Evolutionary conservation across 2,113 vertebrate genomes (phyloP).

Genomic region (Rhombomys opimus): DNA sequence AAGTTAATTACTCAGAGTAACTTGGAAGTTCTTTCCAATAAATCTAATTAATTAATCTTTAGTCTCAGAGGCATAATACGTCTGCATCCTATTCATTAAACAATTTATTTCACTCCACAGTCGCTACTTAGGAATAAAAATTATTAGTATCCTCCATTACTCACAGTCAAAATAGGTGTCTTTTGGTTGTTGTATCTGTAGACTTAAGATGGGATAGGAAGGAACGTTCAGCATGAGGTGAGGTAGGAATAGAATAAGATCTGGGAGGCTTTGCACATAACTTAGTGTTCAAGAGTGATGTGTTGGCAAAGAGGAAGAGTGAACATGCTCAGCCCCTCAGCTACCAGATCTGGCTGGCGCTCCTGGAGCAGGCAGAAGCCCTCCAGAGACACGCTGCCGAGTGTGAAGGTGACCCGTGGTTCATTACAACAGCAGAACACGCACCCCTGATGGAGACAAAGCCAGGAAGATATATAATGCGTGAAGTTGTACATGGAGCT

Average conservation of each 20-base stretch:
- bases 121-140: slow-evolving; percentile 26
- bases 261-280: background rate
- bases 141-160: background rate
- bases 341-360: background rate
- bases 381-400: too few species aligned
- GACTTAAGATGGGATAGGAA: background rate
- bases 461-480: background rate
- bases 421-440: background rate
- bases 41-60: slow-evolving; percentile 48
- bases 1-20: slow-evolving; percentile 37
- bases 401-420: background rate
- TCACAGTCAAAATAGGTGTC: background rate
- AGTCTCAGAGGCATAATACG: background rate
- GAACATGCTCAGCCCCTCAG: background rate
- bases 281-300: background rate
- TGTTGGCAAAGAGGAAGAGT: background rate
- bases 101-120: background rate
- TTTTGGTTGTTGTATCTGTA: background rate
- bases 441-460: background rate
- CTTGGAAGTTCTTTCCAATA: slow-evolving; percentile 19
- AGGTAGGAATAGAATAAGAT: too few species aligned
- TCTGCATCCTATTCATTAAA: background rate
- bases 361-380: background rate
- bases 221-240: background rate
- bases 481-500: background rate